A percentile compares a stretch with the other conserved stretches of the same genome.
Conservation (phyloP, 2,888 invertebrate species). For the Campoplex capitator region DNA sequence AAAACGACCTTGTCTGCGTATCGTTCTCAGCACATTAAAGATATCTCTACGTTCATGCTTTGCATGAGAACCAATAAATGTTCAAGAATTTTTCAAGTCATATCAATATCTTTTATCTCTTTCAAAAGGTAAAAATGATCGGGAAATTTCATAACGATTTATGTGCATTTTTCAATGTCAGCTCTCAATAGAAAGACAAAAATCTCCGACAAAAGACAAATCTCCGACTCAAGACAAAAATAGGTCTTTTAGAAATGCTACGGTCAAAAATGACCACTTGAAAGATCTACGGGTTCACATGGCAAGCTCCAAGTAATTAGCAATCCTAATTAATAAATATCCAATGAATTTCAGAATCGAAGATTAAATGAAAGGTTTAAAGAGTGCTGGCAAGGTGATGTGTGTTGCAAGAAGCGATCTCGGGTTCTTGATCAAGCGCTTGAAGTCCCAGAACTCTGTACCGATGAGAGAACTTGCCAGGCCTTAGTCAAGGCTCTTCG, state of each 20-base stretch:
- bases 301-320: neutral
- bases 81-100: neutral
- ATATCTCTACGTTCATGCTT: neutral
- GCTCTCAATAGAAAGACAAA: neutral
- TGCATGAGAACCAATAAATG: neutral
- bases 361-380: neutral
- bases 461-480: conserved; percentile 48
- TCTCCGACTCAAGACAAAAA: too few relatives aligned
- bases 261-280: neutral
- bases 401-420: neutral
- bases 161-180: neutral
- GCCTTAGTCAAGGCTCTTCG: conserved; percentile 58
- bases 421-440: conserved; percentile 37
- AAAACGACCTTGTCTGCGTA: neutral
- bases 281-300: neutral
- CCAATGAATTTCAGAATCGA: neutral
- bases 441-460: conserved; percentile 38
- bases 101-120: neutral
- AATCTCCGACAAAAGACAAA: too few relatives aligned
- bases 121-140: neutral
- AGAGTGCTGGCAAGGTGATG: neutral
- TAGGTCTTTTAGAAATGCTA: neutral
- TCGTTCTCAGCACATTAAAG: neutral
- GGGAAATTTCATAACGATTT: neutral
- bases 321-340: conserved; percentile 6